Evolutionary conservation across 2,797 vertebrate species (phyloP), one percentile per base, ranked within the genome.

Genomic region (Sebastes nivosus): DNA sequence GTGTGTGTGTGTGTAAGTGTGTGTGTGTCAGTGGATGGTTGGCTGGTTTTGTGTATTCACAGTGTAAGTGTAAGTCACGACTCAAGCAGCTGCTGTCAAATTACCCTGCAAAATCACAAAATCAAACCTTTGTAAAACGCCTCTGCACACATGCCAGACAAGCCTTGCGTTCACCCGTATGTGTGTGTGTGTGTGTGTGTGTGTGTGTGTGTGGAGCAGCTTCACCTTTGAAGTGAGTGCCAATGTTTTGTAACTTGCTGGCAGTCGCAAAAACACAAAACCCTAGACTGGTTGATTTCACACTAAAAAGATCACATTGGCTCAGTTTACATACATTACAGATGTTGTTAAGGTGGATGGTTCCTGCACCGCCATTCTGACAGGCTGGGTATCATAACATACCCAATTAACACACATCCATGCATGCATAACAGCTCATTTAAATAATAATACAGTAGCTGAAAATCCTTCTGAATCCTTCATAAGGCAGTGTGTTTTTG

Each of bases 71-170:
- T 55, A 85, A 88, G 84, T 92, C 88, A 88, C 74, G 74, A 93
- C 85, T 86, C 73, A 77, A 81, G 88, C 89, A 89, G 82, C 88
- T 90, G 83, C 89, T 93, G 87, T 92, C 85, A 92, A 92, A 93
- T 93, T 86, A 89, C 65, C 72, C 69, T 59, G 83, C 30, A 70
- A 76, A 67, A 27, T 67, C 65, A 71, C 80, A 88, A 86, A 90
- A 88, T 87, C 83, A 72, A 81, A 83, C 74, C 83, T 89, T 84
- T 88, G 85, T 87, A 70, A 85, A 85, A 90, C 29, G 38, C 55
- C 68, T 88, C 75, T 83, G 73, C 83, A 80, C 46, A 60, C 61
- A 52, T 29, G 70, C 77, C 67, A 82, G 61, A 81, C 71, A 63
- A 61, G 72, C 16, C 6, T 50, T 59, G 18, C 82, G 30, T 55